phyloP scores from a whole-genome alignment of 2,888 invertebrate genomes.

The Ferrisia virgata region DNA sequence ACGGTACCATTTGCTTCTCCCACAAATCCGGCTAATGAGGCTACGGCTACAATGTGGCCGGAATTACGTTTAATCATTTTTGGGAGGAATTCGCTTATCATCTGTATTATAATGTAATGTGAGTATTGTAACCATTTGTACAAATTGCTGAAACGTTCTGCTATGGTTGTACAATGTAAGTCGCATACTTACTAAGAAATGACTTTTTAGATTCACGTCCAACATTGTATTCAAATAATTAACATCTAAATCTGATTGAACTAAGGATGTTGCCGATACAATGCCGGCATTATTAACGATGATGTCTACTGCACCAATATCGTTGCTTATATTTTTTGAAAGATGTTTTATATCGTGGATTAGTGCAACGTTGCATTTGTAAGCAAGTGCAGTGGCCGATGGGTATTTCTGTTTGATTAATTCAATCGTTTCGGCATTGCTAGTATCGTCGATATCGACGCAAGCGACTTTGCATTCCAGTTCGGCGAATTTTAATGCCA shows the following conservation, averaged over 20 bases:
- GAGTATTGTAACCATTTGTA: too few species aligned
- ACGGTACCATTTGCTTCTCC: constrained; percentile 52
- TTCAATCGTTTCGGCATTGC: constrained; percentile 46
- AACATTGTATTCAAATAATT: constrained; percentile 44
- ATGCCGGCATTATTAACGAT: constrained; percentile 49
- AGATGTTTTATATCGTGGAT: constrained; percentile 46
- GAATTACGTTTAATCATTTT: constrained; percentile 80
- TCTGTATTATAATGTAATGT: too few species aligned
- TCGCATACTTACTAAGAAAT: constrained; percentile 49
- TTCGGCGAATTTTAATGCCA: constrained; percentile 47
- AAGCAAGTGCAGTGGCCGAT: constrained; percentile 43
- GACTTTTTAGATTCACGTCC: constrained; percentile 48
- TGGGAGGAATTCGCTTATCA: constrained; percentile 83
- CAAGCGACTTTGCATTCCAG: constrained; percentile 48
- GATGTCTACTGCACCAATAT: constrained; percentile 48
- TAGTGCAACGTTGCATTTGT: constrained; percentile 48
- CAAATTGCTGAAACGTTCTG: too few species aligned
- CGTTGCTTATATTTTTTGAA: constrained; percentile 45
- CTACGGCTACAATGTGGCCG: constrained; percentile 91
- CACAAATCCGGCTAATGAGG: constrained; percentile 81
- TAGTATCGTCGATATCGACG: constrained; percentile 46
- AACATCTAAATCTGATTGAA: constrained; percentile 43
- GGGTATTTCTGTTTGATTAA: neutral
- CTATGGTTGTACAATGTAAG: neutral
- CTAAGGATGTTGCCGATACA: constrained; percentile 35